Evolutionary conservation across 2,113 vertebrate species (phyloP).

Genomic region (Glaucidium brasilianum): DNA sequence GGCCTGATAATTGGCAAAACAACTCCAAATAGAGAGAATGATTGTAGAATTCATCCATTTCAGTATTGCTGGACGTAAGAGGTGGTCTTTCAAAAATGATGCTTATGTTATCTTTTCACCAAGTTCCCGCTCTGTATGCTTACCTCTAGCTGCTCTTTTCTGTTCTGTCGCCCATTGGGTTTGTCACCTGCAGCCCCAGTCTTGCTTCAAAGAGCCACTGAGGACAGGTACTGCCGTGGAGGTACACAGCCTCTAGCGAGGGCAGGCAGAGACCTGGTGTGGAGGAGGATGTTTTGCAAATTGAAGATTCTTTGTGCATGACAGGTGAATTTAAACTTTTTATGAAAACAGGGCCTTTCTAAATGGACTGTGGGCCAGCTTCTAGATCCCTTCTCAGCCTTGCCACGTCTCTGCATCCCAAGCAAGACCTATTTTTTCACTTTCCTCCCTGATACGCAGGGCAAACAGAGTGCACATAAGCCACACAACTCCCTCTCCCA

Average conservation of each 20-base stretch:
- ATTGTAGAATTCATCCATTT: not conserved
- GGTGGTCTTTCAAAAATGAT: not conserved
- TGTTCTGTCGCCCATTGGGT: not conserved
- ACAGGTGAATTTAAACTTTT: not conserved
- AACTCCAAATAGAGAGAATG: not conserved
- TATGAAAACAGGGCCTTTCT: not conserved
- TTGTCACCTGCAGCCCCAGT: not conserved
- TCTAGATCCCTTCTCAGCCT: not conserved
- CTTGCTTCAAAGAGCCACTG: not conserved
- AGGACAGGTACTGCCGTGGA: no score
- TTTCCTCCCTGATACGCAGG: not conserved
- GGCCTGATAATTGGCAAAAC: no score
- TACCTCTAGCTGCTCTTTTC: not conserved
- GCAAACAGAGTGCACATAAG: not conserved
- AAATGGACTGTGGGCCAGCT: not conserved
- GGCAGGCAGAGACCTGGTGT: not conserved
- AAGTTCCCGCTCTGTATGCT: accelerated
- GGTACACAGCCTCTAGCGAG: accelerated
- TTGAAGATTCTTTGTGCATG: not conserved
- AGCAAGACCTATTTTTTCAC: not conserved
- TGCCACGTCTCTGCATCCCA: not conserved
- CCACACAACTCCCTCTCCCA: not conserved
- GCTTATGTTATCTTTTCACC: not conserved
- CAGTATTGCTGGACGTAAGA: not conserved
- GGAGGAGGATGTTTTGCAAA: not conserved